Conservation (phyloP, 2,797 vertebrate genomes). For the Vultur gryphus region DNA sequence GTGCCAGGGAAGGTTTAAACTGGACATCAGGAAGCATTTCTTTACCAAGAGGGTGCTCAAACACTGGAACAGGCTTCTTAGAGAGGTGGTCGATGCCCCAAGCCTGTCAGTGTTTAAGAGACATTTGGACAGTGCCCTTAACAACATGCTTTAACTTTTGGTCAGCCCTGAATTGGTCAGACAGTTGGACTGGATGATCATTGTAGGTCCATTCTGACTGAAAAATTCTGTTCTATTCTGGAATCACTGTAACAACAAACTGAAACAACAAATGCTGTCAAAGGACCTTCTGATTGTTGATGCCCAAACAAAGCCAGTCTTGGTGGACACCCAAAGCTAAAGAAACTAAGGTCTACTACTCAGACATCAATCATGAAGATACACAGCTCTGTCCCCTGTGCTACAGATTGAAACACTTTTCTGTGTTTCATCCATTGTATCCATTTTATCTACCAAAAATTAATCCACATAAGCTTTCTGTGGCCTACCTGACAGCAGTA, state of each 20-base stretch:
- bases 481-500: slow-evolving; percentile 25
- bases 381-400: not conserved
- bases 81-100: not conserved
- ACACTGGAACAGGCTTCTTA: not conserved
- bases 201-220: not conserved
- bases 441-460: slow-evolving; percentile 22
- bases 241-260: not conserved
- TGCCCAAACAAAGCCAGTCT: not conserved
- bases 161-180: not conserved
- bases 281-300: not conserved
- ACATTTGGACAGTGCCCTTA: not conserved
- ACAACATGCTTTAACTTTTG: not conserved
- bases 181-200: not conserved
- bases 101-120: not conserved
- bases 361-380: not conserved
- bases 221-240: not conserved
- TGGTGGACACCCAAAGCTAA: not conserved
- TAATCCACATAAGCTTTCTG: slow-evolving; percentile 2
- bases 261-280: not conserved
- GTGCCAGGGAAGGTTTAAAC: not conserved
- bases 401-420: not conserved
- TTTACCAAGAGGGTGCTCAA: not conserved
- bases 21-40: not conserved
- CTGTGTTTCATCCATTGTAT: not conserved
- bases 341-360: not conserved